phyloP scores from a whole-genome alignment of 2,888 invertebrate genomes.

The Furcula furcula region DNA sequence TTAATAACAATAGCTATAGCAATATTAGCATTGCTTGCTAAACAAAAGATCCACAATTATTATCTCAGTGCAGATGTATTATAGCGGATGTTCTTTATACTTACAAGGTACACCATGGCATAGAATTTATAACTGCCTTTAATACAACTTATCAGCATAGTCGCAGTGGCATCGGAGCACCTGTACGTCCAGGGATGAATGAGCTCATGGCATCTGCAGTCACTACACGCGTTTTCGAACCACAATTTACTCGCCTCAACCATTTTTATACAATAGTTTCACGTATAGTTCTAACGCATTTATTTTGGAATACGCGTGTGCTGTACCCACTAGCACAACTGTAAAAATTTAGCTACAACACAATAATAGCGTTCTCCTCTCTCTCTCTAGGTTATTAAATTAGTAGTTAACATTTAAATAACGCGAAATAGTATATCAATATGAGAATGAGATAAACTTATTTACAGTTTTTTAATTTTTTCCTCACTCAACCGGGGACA shows the following conservation, averaged over 20 bases:
- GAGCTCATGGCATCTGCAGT: slow-evolving; percentile 57
- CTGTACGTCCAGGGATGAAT: slow-evolving; percentile 76
- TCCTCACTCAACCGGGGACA: too few relatives aligned
- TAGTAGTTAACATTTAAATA: too few relatives aligned
- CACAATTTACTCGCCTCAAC: slow-evolving; percentile 75
- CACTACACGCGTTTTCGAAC: slow-evolving; percentile 67
- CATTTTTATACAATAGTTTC: slow-evolving; percentile 44
- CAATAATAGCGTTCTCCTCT: too few relatives aligned
- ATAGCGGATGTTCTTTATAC: slow-evolving; percentile 29
- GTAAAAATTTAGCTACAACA: too few relatives aligned
- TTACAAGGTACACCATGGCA: slow-evolving; percentile 76
- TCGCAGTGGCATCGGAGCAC: slow-evolving; percentile 62
- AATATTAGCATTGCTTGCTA: too few relatives aligned
- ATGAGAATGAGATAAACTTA: too few relatives aligned
- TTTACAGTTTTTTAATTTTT: too few relatives aligned
- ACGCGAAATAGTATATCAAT: too few relatives aligned
- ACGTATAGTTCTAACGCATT: slow-evolving; percentile 1
- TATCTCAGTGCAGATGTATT: too few relatives aligned
- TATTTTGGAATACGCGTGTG: slow-evolving; percentile 6
- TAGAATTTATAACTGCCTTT: slow-evolving; percentile 77
- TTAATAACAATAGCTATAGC: too few relatives aligned
- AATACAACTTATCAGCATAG: slow-evolving; percentile 68
- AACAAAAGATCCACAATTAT: too few relatives aligned
- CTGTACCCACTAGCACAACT: not conserved
- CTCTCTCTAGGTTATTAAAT: too few relatives aligned